These are phyloP conservation scores for Spongilla lacustris DNA, from an alignment of 37 sponge, comb jelly and placozoan species.

Conservation along the genomic window DNA sequence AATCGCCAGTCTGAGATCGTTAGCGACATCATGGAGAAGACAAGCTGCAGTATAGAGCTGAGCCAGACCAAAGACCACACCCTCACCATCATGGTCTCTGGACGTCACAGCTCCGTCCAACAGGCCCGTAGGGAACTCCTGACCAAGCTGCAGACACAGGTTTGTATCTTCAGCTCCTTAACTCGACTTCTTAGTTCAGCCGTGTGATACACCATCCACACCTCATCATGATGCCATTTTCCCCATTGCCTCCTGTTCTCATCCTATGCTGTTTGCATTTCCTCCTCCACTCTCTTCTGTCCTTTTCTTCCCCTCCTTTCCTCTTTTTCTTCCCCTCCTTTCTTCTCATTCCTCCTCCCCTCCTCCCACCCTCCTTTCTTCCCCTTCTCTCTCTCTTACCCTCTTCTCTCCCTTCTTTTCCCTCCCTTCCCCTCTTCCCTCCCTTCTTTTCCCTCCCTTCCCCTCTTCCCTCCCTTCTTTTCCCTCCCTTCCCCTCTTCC, in stretches of 20 bases:
- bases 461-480: constrained; percentile 7
- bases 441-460: not conserved
- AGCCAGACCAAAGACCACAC: constrained; percentile 81
- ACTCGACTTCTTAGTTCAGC: no score
- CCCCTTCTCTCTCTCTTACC: not conserved
- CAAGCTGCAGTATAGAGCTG: constrained; percentile 79
- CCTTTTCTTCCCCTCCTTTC: not conserved
- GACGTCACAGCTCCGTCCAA: constrained; percentile 63
- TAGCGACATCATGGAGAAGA: constrained; percentile 72
- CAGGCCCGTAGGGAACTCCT: constrained; percentile 69
- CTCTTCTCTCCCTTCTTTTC: not conserved
- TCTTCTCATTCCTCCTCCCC: not conserved
- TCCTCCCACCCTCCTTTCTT: not conserved
- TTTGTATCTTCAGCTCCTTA: not conserved
- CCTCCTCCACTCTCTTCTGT: no score
- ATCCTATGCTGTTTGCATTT: no score
- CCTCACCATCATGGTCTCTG: constrained; percentile 91
- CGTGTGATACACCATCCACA: no score
- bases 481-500: not conserved
- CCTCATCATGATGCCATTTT: no score
- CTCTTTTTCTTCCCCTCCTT: not conserved
- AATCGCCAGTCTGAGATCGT: constrained; percentile 74
- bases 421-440: not conserved
- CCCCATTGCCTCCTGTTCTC: no score
- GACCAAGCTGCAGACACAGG: constrained; percentile 82